Conservation (phyloP, 2,797 vertebrate genomes). For the Lepus townsendii region DNA sequence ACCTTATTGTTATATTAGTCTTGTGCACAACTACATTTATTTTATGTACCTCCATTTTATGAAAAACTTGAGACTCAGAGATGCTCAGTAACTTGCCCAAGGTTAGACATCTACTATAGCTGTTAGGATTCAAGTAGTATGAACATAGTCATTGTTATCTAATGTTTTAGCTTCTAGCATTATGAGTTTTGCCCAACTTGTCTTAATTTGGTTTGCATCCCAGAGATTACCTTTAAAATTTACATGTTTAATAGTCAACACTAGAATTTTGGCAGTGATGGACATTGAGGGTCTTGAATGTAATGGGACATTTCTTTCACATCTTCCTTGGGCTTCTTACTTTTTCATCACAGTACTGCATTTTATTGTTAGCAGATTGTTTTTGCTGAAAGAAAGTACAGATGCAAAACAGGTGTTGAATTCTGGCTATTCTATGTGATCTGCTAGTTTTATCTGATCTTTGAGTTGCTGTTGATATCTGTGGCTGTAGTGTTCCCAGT, state of each 20-base stretch:
- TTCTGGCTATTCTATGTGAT: neutral
- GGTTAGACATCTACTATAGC: neutral
- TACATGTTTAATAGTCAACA: neutral
- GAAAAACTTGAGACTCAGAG: neutral
- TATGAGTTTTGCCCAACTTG: neutral
- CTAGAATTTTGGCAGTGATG: neutral
- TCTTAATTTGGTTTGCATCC: neutral
- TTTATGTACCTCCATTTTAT: neutral
- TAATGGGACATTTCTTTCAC: neutral
- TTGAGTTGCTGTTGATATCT: neutral
- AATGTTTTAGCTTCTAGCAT: neutral
- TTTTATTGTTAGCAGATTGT: neutral
- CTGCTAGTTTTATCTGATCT: neutral
- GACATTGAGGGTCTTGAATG: neutral
- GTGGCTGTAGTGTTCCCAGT: neutral
- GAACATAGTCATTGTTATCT: neutral
- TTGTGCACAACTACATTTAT: neutral
- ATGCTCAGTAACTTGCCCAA: neutral
- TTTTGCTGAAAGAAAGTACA: slow-evolving; percentile 24
- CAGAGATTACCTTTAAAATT: neutral
- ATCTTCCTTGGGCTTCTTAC: neutral
- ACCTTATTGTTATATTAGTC: slow-evolving; percentile 37
- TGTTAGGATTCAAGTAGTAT: neutral
- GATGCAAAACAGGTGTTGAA: neutral
- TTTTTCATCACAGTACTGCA: neutral